A percentile compares a stretch with the other conserved stretches of the same genome.
Conservation (phyloP, 2,113 vertebrate species). For the Sylvilagus bachmani region DNA sequence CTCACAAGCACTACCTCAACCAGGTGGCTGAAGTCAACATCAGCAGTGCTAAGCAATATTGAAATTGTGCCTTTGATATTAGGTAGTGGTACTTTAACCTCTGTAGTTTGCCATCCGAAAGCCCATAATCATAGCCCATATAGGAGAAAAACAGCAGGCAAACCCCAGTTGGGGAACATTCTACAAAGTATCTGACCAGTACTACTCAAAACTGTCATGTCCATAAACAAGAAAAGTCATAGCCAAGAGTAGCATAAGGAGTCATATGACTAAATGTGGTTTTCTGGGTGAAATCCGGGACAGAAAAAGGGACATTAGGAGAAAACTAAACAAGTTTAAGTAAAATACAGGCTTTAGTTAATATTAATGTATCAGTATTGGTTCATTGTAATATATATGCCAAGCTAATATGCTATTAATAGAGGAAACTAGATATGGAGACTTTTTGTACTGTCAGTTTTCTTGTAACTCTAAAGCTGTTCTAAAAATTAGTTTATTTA, state of each 20-base stretch:
- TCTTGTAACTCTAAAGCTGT: constrained; percentile 27
- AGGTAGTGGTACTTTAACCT: background rate
- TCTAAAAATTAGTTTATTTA: constrained; percentile 19
- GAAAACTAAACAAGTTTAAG: background rate
- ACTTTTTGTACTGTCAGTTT: background rate
- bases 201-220: background rate
- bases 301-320: background rate
- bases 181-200: background rate
- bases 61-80: background rate
- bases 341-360: background rate
- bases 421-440: background rate
- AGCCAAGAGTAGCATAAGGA: background rate
- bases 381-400: background rate
- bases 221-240: background rate
- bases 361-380: no score
- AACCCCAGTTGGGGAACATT: background rate
- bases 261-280: background rate
- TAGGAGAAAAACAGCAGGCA: constrained; percentile 2
- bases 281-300: background rate
- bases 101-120: background rate
- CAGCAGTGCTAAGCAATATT: background rate
- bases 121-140: background rate
- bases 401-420: background rate
- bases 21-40: background rate
- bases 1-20: background rate